These are phyloP conservation scores for Plectropomus leopardus DNA, from an alignment of 2,113 vertebrate species.

Conservation along the genomic window DNA sequence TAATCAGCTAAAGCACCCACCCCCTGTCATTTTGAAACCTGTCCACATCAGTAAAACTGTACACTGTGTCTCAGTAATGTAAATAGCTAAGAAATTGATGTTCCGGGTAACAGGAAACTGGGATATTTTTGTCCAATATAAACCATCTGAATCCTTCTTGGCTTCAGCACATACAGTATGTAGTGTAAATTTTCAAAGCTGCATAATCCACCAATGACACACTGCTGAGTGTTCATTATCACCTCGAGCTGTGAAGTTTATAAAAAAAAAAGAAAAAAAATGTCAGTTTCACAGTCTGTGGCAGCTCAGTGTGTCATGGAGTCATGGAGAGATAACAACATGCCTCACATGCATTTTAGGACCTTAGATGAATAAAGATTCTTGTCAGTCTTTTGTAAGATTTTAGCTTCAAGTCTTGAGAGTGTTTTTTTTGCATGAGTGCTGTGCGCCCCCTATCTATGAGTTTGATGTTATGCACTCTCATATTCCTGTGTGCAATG, in stretches of 20 bases:
- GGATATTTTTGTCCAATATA: conserved; percentile 32
- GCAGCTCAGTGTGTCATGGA: conserved; percentile 5
- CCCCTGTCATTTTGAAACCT: background rate
- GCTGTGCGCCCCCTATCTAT: conserved; percentile 50
- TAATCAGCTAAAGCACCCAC: conserved; percentile 20
- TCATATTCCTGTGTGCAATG: background rate
- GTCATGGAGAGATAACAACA: conserved; percentile 20
- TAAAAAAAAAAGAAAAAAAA: background rate
- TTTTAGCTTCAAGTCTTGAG: background rate
- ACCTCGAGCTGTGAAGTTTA: conserved; percentile 40
- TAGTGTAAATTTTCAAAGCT: conserved; percentile 12
- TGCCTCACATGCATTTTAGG: conserved; percentile 19
- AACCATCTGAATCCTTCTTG: conserved; percentile 1
- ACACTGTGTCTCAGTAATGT: background rate
- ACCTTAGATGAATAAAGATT: background rate
- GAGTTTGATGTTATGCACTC: conserved; percentile 19
- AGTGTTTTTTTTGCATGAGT: background rate
- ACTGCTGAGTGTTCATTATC: conserved; percentile 50
- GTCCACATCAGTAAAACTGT: conserved; percentile 9
- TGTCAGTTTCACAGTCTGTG: conserved; percentile 21
- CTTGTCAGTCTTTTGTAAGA: background rate
- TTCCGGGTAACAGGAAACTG: conserved; percentile 19
- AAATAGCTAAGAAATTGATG: background rate
- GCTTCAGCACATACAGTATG: conserved; percentile 12
- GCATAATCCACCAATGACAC: conserved; percentile 10